Evolutionary conservation across 2,888 invertebrate species (phyloP).

Genomic region (Diaperis boleti): DNA sequence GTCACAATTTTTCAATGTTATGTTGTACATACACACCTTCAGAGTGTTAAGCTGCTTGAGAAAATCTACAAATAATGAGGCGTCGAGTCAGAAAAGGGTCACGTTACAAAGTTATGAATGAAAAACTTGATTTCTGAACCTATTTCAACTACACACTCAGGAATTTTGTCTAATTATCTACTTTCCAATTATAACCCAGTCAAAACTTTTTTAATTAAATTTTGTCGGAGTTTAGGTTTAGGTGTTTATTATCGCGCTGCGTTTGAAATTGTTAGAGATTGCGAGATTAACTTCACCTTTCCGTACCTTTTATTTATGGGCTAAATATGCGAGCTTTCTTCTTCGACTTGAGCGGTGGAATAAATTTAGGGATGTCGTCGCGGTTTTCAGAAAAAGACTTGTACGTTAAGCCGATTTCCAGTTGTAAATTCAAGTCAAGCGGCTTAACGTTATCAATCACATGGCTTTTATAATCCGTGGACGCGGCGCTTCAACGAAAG

Average conservation of each 20-base stretch:
- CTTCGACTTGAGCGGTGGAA: constrained; percentile 22
- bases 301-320: constrained; percentile 33
- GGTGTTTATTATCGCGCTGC: constrained; percentile 33
- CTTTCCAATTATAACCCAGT: neutral
- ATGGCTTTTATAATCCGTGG: constrained; percentile 41
- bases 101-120: neutral
- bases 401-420: constrained; percentile 52
- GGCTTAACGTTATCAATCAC: constrained; percentile 50
- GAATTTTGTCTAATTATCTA: neutral
- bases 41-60: too few species aligned
- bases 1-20: too few species aligned
- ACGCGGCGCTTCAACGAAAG: constrained; percentile 33
- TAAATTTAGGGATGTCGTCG: constrained; percentile 39
- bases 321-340: constrained; percentile 33
- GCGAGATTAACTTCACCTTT: constrained; percentile 30
- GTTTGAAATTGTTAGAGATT: constrained; percentile 22
- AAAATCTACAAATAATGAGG: too few species aligned
- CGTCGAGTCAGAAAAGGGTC: neutral
- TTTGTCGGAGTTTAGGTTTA: constrained; percentile 20
- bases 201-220: constrained; percentile 35
- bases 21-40: too few species aligned
- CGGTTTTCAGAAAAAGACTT: constrained; percentile 44
- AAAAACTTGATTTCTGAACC: neutral
- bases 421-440: constrained; percentile 58
- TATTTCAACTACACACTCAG: neutral